These are phyloP conservation scores for Hydractinia symbiolongicarpus DNA, from an alignment of 30 jellyfish, hydroid and myxozoan species.

Conservation along the genomic window DNA sequence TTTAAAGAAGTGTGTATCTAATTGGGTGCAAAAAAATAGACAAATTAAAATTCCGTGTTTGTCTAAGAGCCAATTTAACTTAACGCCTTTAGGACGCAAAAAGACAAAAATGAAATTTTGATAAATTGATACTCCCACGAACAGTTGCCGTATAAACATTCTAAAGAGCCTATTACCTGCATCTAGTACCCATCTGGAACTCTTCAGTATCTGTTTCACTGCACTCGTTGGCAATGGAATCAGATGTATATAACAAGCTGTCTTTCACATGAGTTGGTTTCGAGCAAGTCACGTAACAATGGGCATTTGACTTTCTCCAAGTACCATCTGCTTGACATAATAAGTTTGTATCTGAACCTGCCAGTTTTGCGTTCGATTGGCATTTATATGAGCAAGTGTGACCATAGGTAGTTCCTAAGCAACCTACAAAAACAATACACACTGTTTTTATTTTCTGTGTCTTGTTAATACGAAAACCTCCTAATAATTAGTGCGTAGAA, in stretches of 20 bases:
- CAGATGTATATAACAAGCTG: slow-evolving; percentile 31
- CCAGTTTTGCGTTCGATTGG: slow-evolving; percentile 29
- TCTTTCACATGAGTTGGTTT: slow-evolving; percentile 41
- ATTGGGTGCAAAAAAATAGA: too few species aligned
- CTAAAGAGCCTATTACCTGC: slow-evolving; percentile 15
- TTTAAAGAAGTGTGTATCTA: too few species aligned
- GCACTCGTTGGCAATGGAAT: slow-evolving; percentile 43
- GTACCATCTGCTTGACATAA: slow-evolving; percentile 68
- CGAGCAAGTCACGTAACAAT: slow-evolving; percentile 55
- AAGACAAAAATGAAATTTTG: too few species aligned
- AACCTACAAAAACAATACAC: neutral
- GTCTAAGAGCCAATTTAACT: too few species aligned
- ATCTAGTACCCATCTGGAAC: slow-evolving; percentile 47
- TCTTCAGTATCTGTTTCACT: slow-evolving; percentile 18
- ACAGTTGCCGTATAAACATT: too few species aligned
- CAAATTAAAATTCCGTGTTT: too few species aligned
- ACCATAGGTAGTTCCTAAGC: slow-evolving; percentile 22
- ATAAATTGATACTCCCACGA: too few species aligned
- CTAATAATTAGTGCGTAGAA: too few species aligned
- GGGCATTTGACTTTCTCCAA: slow-evolving; percentile 63
- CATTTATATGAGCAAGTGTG: slow-evolving; percentile 20
- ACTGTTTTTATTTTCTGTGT: neutral
- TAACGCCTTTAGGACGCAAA: too few species aligned
- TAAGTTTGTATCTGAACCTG: slow-evolving; percentile 52
- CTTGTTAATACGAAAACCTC: too few species aligned